Conservation (phyloP, 2,113 vertebrate species). For the Orientallactaga bullata region DNA sequence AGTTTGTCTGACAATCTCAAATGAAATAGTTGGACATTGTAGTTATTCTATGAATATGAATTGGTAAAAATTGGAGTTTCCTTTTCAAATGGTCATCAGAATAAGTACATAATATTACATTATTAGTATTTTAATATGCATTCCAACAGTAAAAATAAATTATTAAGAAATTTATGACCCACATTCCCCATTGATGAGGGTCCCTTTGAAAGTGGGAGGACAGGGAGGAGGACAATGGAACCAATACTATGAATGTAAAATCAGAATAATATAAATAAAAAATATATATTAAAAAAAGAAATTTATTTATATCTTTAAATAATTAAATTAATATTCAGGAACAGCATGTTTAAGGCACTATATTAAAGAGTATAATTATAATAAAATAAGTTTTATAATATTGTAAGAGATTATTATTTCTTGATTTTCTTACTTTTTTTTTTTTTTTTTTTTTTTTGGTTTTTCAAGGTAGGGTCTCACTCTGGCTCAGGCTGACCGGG, state of each 20-base stretch:
- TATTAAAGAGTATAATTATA: not conserved
- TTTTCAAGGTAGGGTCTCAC: no score
- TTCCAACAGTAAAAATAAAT: not conserved
- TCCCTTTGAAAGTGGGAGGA: no score
- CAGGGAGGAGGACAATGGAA: no score
- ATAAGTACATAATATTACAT: not conserved
- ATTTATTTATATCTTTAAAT: constrained; percentile 9
- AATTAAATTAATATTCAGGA: constrained; percentile 10
- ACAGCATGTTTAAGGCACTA: not conserved
- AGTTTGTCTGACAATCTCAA: not conserved
- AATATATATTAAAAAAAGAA: no score
- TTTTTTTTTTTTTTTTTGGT: no score
- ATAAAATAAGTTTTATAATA: constrained; percentile 56
- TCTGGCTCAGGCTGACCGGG: no score
- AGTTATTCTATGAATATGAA: not conserved
- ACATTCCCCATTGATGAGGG: no score
- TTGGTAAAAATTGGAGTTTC: not conserved
- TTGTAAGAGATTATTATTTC: constrained; percentile 39
- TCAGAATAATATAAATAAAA: no score
- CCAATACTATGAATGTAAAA: no score
- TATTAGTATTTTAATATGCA: constrained; percentile 18
- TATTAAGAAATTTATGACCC: constrained; percentile 7
- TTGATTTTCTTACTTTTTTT: not conserved
- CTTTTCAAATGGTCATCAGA: not conserved
- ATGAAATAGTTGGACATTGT: not conserved